Evolutionary conservation across 2,797 vertebrate genomes (phyloP), one percentile per base, ranked within the genome.

Genomic region (Onychomys torridus): DNA sequence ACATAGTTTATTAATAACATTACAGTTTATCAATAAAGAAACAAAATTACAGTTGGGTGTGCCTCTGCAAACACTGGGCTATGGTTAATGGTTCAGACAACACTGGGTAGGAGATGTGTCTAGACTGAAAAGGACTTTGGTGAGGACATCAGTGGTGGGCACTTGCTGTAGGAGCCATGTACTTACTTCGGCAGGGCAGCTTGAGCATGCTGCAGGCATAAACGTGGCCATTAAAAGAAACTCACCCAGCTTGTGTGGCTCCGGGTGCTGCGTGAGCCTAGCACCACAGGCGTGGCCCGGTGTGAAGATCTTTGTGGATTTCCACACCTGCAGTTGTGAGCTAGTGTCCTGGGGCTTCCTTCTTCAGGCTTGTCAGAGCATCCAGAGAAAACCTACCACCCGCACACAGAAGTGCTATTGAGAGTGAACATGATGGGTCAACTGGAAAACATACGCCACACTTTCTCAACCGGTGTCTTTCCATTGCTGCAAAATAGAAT

Each of bases 401-500:
- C 89, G 94, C 91, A 96, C 46, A 96, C 97, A 97, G 97, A 97
- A 96, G 95, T 52, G 90, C 89, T 71, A 96, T 93, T 98, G 96
- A 97, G 65, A 86, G 92, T n/a, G 84, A 71, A 40, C 76, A 2
- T 96, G 96, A 97, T n/a, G n/a, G n/a, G 95, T 96, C 98, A 98
- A 95, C 89, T 96, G 97, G 96, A 98, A 98, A 98, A 95, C 93
- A 96, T 67, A 98, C 90, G 55, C 29, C 16, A 76, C 83, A 94
- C 84, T 92, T 97, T 98, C 96, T 97, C 97, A 97, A 96, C 94
- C 95, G 94, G 84, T 95, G 97, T 97, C 90, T 97, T 98, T 98
- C 98, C 96, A 73, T 46, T 91, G 92, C 95, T 94, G 91, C 92
- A 88, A 96, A 97, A 91, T n/a, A 94, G 67, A 88, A 84, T 73